Conservation (phyloP, 2,888 invertebrate species). For the Clivina fossor region DNA sequence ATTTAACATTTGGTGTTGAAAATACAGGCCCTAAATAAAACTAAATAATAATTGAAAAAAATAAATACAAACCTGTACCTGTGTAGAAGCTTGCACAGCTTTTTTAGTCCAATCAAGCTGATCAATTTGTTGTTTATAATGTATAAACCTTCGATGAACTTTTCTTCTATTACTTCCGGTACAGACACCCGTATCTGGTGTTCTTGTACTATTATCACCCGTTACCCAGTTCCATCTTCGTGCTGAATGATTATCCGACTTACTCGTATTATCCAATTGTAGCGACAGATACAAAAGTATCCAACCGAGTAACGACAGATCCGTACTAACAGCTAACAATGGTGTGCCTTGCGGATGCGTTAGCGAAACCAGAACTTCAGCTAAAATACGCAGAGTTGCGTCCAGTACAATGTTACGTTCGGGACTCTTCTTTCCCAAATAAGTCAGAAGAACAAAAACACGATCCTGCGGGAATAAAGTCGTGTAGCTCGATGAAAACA, state of each 20-base stretch:
- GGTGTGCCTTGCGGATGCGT: constrained; percentile 51
- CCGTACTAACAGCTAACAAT: constrained; percentile 61
- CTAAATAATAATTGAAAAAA: neutral
- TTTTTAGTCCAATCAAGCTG: constrained; percentile 69
- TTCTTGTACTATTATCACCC: constrained; percentile 60
- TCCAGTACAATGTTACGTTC: constrained; percentile 66
- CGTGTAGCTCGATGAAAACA: constrained; percentile 78
- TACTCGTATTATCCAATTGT: constrained; percentile 60
- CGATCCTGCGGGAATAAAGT: constrained; percentile 84
- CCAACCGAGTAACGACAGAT: constrained; percentile 73
- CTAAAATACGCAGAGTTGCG: constrained; percentile 63
- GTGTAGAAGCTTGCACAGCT: constrained; percentile 60
- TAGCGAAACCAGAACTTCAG: constrained; percentile 61
- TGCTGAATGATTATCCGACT: constrained; percentile 44
- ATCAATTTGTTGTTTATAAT: constrained; percentile 66
- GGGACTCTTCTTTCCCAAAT: constrained; percentile 79
- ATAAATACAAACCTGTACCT: constrained; percentile 48
- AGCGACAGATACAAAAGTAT: constrained; percentile 73
- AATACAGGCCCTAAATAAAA: neutral
- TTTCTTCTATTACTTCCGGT: constrained; percentile 61
- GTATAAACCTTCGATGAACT: constrained; percentile 71
- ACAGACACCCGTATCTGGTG: constrained; percentile 47
- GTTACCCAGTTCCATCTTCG: constrained; percentile 90
- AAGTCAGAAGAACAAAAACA: constrained; percentile 83
- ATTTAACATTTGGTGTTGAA: constrained; percentile 8